These are phyloP conservation scores for Myocastor coypus DNA, from an alignment of 2,113 vertebrate genomes.

Conservation along the genomic window DNA sequence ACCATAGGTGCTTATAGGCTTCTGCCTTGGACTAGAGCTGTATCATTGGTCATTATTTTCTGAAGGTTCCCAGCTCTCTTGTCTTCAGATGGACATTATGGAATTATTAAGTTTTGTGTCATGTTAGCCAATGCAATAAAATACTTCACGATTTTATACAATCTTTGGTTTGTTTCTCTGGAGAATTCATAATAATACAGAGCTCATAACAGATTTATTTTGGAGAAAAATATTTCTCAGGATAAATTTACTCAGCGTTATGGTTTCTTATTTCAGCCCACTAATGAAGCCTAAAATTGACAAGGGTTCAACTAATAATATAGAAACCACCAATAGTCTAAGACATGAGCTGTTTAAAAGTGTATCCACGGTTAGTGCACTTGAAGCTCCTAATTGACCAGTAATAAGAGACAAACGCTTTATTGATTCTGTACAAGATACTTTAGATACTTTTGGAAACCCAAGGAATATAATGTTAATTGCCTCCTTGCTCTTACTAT, in stretches of 20 bases:
- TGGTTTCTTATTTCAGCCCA: not conserved
- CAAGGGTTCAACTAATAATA: not conserved
- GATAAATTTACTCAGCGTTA: not conserved
- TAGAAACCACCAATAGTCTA: not conserved
- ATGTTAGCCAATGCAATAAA: not conserved
- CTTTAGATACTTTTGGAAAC: not conserved
- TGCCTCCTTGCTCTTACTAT: not conserved
- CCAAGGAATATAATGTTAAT: not conserved
- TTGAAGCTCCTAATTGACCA: not conserved
- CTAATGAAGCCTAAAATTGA: not conserved
- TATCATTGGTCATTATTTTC: not conserved
- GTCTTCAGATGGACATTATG: not conserved
- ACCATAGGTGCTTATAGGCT: no score
- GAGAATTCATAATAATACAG: not conserved
- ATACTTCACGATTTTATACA: not conserved
- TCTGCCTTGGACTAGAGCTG: not conserved
- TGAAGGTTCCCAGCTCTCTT: not conserved
- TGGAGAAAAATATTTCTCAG: not conserved
- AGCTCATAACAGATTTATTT: not conserved
- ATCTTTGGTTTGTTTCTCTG: not conserved
- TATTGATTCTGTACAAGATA: not conserved
- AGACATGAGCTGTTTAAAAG: not conserved
- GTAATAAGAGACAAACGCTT: not conserved
- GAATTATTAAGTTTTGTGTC: not conserved
- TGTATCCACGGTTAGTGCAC: not conserved